A percentile compares a stretch with the other conserved stretches of the same genome.
phyloP scores from a whole-genome alignment of 2,888 invertebrate genomes.

The Enoplolaimus lenunculus region DNA sequence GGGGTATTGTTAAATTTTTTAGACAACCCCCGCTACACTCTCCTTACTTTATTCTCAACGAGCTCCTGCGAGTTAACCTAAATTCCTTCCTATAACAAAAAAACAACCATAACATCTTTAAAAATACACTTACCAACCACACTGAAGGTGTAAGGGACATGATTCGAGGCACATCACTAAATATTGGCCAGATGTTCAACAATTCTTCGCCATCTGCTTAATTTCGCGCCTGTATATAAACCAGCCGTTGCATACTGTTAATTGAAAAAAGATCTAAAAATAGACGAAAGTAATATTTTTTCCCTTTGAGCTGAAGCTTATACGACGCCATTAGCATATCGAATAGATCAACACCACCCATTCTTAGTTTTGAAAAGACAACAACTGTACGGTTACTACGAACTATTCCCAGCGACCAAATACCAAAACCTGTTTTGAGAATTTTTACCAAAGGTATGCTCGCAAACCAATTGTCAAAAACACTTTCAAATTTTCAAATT shows the following conservation, averaged over 20 bases:
- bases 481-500: neutral
- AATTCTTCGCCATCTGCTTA: too few species aligned
- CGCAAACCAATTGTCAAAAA: slow-evolving; percentile 16
- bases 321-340: slow-evolving; percentile 29
- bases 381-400: neutral
- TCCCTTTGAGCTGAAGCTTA: neutral
- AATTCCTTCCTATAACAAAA: too few species aligned
- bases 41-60: too few species aligned
- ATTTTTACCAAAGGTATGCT: neutral
- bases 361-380: slow-evolving; percentile 28
- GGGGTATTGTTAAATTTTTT: too few species aligned
- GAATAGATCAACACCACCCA: slow-evolving; percentile 36
- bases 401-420: neutral
- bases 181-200: too few species aligned
- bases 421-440: neutral
- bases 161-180: too few species aligned
- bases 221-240: neutral
- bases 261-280: slow-evolving; percentile 4
- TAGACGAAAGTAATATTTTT: slow-evolving; percentile 13
- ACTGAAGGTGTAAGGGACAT: too few species aligned
- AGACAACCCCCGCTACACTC: too few species aligned
- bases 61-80: too few species aligned
- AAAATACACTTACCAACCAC: too few species aligned
- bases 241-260: neutral
- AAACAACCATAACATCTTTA: too few species aligned